Evolutionary conservation across 2,888 invertebrate species (phyloP), one percentile per base, ranked within the genome.

Genomic region (Adineta ricciae): DNA sequence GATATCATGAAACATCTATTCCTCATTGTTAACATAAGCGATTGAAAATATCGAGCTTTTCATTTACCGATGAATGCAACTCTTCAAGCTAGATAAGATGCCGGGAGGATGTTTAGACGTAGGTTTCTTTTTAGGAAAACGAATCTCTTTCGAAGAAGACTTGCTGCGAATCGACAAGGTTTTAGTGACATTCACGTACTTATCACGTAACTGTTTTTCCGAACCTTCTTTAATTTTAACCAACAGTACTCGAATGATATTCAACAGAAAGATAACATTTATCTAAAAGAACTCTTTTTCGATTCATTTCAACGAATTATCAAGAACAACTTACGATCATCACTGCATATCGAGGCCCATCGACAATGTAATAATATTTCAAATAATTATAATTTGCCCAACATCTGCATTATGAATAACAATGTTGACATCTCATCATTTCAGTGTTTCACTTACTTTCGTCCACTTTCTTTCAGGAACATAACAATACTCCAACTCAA

Each of bases 161-260:
- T n/a, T n/a, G n/a, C n/a, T n/a, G n/a, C n/a, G n/a, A n/a, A n/a
- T n/a, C n/a, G n/a, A n/a, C n/a, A n/a, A n/a, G n/a, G n/a, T n/a
- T n/a, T n/a, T 36, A 21, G 5, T 38, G 4, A 1, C 2, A 32
- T 5, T 24, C 11, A 64, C 64, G 27, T 78, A 78, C 78, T 78
- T n/a, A 8, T 41, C 41, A 41, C 78, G 38, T 78, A 78, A 41
- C n/a, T 78, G 78, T 41, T 78, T 78, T 41, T 78, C 41, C 41
- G 78, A 78, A n/a, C 78, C 78, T 78, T 78, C 78, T 78, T 78
- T 78, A 2, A 78, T 78, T 78, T 78, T 78, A 78, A 78, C 88
- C 87, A 91, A 91, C 50, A 92, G 88, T 16, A 92, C 91, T 83
- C 92, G 89, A 32, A 92, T 90, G 19, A 92, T 91, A 87, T 92